Conservation (phyloP, 2,113 vertebrate species). For the Peromyscus californicus region DNA sequence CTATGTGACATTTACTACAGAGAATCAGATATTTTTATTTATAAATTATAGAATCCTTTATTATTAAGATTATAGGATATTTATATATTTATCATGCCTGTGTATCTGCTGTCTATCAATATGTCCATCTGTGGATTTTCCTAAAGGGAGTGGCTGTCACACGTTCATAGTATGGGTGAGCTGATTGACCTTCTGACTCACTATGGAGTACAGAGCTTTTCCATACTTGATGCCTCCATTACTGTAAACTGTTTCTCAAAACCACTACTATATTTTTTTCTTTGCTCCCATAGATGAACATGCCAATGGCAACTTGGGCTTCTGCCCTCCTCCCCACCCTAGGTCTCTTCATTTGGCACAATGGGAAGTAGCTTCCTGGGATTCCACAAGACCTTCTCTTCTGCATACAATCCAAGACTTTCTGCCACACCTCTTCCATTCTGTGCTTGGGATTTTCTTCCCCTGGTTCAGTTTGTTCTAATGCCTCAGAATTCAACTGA, state of each 20-base stretch:
- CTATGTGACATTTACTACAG: background rate
- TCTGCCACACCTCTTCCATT: background rate
- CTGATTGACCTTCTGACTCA: background rate
- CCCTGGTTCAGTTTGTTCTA: background rate
- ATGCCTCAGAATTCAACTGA: background rate
- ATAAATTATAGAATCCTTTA: background rate
- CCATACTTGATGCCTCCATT: background rate
- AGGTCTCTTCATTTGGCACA: background rate
- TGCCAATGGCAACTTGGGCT: background rate
- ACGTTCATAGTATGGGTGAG: background rate
- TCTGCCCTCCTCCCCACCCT: background rate
- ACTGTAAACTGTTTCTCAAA: background rate
- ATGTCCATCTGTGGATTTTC: background rate
- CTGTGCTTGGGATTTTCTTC: background rate
- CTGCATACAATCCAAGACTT: background rate
- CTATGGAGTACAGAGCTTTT: background rate
- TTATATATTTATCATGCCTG: background rate
- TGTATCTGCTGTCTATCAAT: background rate
- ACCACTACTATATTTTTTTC: background rate
- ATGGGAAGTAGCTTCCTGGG: background rate
- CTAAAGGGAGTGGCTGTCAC: background rate
- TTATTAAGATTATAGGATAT: background rate
- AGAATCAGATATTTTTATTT: background rate
- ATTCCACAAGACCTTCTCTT: background rate
- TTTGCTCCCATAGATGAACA: constrained; percentile 4